A percentile compares a stretch with the other conserved stretches of the same genome.
phyloP scores from a whole-genome alignment of 2,797 vertebrate genomes.

The Phoeniculus purpureus region DNA sequence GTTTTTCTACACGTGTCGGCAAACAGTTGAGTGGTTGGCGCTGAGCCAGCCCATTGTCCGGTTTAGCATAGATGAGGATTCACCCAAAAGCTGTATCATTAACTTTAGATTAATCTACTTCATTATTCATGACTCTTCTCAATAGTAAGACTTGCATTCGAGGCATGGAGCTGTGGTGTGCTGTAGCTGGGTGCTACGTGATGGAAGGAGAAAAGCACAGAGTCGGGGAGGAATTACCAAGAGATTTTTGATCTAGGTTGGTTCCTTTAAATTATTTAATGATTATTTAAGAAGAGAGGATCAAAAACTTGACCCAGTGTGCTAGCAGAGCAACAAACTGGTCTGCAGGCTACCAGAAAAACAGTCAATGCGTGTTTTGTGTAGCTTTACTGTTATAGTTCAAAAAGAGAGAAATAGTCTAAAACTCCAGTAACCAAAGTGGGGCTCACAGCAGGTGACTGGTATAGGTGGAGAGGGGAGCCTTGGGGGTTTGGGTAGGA shows the following conservation, averaged over 20 bases:
- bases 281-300: constrained; percentile 13
- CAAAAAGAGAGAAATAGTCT: neutral
- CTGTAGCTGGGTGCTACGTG: neutral
- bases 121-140: constrained; percentile 14
- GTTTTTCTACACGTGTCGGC: neutral
- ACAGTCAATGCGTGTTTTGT: neutral
- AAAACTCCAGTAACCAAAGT: neutral
- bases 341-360: neutral
- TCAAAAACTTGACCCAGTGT: neutral
- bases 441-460: neutral
- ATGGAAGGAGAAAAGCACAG: neutral
- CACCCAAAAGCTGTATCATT: neutral
- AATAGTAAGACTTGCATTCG: neutral
- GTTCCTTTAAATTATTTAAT: constrained; percentile 9
- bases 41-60: neutral
- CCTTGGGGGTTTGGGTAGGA: neutral
- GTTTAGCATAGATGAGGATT: neutral
- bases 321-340: neutral
- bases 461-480: neutral
- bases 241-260: neutral
- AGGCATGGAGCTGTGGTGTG: neutral
- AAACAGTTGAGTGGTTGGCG: neutral
- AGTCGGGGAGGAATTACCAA: neutral
- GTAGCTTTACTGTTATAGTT: neutral
- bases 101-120: neutral